Conservation (phyloP, 2,797 vertebrate genomes). For the Betta splendens region DNA sequence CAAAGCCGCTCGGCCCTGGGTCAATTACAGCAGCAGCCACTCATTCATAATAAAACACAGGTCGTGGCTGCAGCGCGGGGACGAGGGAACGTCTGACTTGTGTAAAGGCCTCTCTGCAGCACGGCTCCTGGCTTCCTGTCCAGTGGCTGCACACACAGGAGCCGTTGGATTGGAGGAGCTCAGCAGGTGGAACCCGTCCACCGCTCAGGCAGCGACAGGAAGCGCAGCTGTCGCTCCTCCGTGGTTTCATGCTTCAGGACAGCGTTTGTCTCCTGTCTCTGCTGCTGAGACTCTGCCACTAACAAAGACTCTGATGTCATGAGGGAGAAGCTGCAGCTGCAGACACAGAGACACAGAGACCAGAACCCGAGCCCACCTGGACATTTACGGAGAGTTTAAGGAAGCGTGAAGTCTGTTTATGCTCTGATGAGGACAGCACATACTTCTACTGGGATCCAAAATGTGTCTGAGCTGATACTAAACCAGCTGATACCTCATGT, state of each 20-base stretch:
- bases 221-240: constrained; percentile 8
- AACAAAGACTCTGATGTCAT: constrained; percentile 40
- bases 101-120: too few relatives aligned
- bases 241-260: constrained; percentile 33
- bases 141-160: too few relatives aligned
- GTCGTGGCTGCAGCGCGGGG: constrained; percentile 41
- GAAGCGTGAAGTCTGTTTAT: constrained; percentile 17
- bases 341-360: background rate
- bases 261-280: constrained; percentile 26
- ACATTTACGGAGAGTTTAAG: constrained; percentile 2
- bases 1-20: constrained; percentile 51
- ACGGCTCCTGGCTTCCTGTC: too few relatives aligned
- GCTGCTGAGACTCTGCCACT: constrained; percentile 22
- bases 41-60: constrained; percentile 73
- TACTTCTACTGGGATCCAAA: background rate
- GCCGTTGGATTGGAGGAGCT: background rate
- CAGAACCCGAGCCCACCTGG: too few relatives aligned
- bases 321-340: constrained; percentile 1
- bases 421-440: constrained; percentile 14
- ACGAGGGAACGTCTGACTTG: constrained; percentile 29
- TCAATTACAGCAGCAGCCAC: constrained; percentile 59
- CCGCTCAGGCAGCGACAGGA: too few relatives aligned
- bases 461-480: too few relatives aligned
- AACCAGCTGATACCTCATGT: too few relatives aligned
- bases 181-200: constrained; percentile 1